Percentiles rank a stretch among this genome's conserved stretches.
These are phyloP conservation scores for Agrotis ipsilon DNA, from an alignment of 2,888 invertebrate species.

Conservation along the genomic window DNA sequence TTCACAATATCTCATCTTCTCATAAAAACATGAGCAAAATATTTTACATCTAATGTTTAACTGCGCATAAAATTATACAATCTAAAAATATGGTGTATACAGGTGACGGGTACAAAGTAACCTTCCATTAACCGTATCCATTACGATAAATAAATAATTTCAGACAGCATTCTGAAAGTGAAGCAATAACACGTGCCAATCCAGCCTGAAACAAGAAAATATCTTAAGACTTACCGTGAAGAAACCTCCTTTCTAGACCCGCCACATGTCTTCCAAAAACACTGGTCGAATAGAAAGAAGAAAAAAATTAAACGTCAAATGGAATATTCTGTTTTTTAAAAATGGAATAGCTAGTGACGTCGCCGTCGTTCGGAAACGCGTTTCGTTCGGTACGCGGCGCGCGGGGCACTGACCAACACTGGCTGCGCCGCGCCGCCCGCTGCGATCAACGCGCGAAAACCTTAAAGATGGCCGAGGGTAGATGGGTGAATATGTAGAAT, in stretches of 20 bases:
- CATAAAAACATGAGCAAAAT: not conserved
- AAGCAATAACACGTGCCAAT: constrained; percentile 60
- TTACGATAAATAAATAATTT: constrained; percentile 59
- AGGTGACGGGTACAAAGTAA: constrained; percentile 19
- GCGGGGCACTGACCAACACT: constrained; percentile 85
- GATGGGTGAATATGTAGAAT: constrained; percentile 70
- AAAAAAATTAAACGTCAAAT: constrained; percentile 25
- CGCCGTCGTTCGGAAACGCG: constrained; percentile 57
- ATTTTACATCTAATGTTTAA: not conserved
- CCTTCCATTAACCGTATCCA: constrained; percentile 29
- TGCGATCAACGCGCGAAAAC: constrained; percentile 77
- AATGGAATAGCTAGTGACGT: constrained; percentile 34
- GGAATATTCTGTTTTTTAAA: constrained; percentile 29
- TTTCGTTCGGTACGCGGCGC: constrained; percentile 76
- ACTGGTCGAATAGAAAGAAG: constrained; percentile 40
- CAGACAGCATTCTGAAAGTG: constrained; percentile 29
- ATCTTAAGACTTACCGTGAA: constrained; percentile 49
- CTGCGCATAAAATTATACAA: not conserved
- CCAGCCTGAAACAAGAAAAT: constrained; percentile 46
- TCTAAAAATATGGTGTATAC: constrained; percentile 31
- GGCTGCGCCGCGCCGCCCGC: constrained; percentile 76
- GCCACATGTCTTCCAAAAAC: constrained; percentile 56
- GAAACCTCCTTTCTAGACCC: constrained; percentile 32
- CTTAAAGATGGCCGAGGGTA: constrained; percentile 70
- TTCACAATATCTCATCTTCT: not conserved